Evolutionary conservation across 2,888 invertebrate species (phyloP).

Genomic region (Ischnus inquisitorius): DNA sequence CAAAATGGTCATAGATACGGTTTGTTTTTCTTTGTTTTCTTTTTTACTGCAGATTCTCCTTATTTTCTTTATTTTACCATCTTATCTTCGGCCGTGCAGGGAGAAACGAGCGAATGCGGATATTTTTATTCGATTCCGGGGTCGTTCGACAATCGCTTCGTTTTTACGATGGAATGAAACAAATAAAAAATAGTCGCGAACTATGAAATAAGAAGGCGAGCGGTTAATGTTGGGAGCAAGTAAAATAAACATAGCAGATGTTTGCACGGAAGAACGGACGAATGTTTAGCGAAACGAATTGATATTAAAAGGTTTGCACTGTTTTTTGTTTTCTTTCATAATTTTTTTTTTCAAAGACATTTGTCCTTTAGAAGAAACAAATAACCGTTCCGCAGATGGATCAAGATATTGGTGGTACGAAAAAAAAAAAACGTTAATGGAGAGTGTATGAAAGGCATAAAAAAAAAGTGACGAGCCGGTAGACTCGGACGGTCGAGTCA

Average conservation of each 20-base stretch:
- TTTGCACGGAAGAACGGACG: background rate
- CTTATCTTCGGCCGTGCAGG: background rate
- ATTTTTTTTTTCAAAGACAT: background rate
- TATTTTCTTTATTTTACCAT: constrained; percentile 4
- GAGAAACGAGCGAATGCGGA: background rate
- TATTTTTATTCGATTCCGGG: constrained; percentile 35
- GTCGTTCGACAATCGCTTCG: background rate
- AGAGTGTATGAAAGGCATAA: background rate
- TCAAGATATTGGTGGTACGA: too few species aligned
- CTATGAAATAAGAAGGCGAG: background rate
- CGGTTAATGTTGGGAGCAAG: constrained; percentile 1
- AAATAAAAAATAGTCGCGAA: background rate
- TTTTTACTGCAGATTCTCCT: background rate
- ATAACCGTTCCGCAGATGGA: too few species aligned
- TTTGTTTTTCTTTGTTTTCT: background rate
- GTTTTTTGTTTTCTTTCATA: background rate
- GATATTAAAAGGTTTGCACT: background rate
- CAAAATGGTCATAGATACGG: constrained; percentile 8
- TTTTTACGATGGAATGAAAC: constrained; percentile 12
- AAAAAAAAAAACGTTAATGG: background rate
- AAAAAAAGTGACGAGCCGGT: background rate
- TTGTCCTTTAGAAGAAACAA: too few species aligned
- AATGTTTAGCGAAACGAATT: background rate
- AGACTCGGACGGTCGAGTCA: background rate
- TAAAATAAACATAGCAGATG: constrained; percentile 2